Conservation (phyloP, 2,797 vertebrate genomes). For the Phataginus tricuspis region DNA sequence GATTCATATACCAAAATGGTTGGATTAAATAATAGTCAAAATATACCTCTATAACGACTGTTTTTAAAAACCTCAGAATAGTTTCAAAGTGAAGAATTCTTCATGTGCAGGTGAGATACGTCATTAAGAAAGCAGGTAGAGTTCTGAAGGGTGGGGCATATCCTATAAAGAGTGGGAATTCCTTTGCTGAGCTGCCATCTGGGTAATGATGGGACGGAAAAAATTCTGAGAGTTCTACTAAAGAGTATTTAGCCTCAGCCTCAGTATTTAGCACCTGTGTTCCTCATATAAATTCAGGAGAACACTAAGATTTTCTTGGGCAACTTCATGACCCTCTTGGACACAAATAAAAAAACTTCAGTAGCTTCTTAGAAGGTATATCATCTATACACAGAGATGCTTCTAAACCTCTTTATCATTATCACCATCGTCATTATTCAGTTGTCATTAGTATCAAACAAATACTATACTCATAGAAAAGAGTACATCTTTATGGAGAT, state of each 20-base stretch:
- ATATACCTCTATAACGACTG: no score
- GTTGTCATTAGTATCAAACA: neutral
- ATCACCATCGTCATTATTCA: neutral
- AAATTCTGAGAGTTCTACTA: no score
- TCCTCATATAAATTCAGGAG: no score
- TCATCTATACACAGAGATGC: neutral
- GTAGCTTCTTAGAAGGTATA: neutral
- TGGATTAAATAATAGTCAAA: neutral
- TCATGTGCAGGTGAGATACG: neutral
- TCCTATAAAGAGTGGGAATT: accelerated
- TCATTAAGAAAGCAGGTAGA: neutral
- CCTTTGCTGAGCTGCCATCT: neutral
- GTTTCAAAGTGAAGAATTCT: neutral
- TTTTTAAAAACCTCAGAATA: neutral
- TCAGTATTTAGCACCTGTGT: no score
- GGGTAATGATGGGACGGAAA: no score
- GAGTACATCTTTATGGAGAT: neutral
- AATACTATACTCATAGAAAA: neutral
- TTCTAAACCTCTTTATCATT: neutral
- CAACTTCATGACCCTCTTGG: neutral
- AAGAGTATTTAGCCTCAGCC: no score
- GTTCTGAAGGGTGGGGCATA: no score
- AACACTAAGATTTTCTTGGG: neutral
- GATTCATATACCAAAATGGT: neutral
- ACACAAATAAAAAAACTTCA: neutral